Base-by-base conservation (phyloP, 1,140 invertebrate species). In the Camponotus floridanus region DNA sequence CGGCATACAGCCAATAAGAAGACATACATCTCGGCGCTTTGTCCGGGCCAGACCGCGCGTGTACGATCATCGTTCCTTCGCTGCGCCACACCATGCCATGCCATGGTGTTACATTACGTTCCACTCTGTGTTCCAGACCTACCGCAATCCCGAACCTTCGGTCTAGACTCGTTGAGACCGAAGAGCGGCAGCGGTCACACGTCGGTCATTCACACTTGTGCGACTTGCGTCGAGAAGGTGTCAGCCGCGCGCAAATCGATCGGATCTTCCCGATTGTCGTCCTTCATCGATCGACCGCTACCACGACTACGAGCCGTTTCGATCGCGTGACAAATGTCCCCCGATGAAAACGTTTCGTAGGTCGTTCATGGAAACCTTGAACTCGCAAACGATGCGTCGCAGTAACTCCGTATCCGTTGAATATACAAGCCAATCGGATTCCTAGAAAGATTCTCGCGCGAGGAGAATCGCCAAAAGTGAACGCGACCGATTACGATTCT, bases 81-180 rank as follows among this genome's bases (percentile, higher is more conserved):
- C 62, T 31, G 15, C 79, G 62, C 33, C 9, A 42, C 79, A 76
- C 71, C 64, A 76, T 33, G 79, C 42, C 42, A 39, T 6, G 6
- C 36, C 36, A 39, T 9, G 31, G 87, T 91, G 85, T 91, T 91
- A 85, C 87, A 90, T 91, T 91, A 91, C 89, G 89, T 91, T 87
- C 73, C 89, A 83, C 42, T 70, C 76, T 61, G 87, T 87, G 87
- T 91, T 91, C 89, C 87, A 91, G 91, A 91, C 91, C 91, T 91
- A 92, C 91, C 91, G 88, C 91, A 92, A 92, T 92, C 81, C 91
- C 89, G 89, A 91, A 91, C 87, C 91, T 91, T 91, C 86, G 89
- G 80, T 90, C 87, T 90, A 89, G 85, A 91, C 89, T 88, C 87
- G 87, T 85, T 80, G 87, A 65, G 74, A 86, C 80, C 80, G 83